Evolutionary conservation across 2,797 vertebrate genomes (phyloP).

Genomic region (Chromis chromis): DNA sequence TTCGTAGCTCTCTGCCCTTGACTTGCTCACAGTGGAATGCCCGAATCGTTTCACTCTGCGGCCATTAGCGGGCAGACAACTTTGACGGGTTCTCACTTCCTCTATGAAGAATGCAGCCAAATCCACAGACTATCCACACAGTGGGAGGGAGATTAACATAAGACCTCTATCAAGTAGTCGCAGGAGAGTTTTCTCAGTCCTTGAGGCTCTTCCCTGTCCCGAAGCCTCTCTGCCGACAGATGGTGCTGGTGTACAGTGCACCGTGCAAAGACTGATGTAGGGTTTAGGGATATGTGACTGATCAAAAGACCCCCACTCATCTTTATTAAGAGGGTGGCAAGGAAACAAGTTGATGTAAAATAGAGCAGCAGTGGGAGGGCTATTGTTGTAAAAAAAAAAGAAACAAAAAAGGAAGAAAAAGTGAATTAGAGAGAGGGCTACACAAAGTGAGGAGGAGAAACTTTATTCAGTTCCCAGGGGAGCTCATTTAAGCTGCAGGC

Average conservation of each 20-base stretch:
- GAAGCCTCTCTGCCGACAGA: constrained; percentile 67
- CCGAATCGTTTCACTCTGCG: constrained; percentile 2
- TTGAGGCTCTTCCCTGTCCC: constrained; percentile 42
- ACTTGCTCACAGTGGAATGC: constrained; percentile 40
- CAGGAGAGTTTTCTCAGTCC: constrained; percentile 45
- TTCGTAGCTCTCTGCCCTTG: constrained; percentile 58
- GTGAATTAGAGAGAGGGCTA: constrained; percentile 2
- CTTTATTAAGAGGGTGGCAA: constrained; percentile 30
- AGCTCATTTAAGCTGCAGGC: constrained; percentile 58
- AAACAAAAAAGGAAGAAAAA: constrained; percentile 11
- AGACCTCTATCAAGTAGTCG: constrained; percentile 46
- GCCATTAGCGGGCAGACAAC: constrained; percentile 32
- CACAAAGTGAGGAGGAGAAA: constrained; percentile 27
- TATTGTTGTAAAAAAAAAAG: no score
- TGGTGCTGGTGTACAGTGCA: constrained; percentile 65
- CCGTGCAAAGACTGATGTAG: neutral
- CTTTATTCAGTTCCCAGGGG: constrained; percentile 29
- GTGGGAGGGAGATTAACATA: constrained; percentile 47
- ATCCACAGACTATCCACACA: constrained; percentile 22
- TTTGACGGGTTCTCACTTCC: constrained; percentile 29
- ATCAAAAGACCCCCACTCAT: constrained; percentile 50
- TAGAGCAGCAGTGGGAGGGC: constrained; percentile 40
- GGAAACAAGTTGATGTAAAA: constrained; percentile 41
- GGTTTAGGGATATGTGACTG: constrained; percentile 27
- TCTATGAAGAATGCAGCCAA: constrained; percentile 28